Percentiles rank a stretch among this genome's conserved stretches.
Conservation (phyloP, 2,797 vertebrate species). For the Thripadectes ignobilis region DNA sequence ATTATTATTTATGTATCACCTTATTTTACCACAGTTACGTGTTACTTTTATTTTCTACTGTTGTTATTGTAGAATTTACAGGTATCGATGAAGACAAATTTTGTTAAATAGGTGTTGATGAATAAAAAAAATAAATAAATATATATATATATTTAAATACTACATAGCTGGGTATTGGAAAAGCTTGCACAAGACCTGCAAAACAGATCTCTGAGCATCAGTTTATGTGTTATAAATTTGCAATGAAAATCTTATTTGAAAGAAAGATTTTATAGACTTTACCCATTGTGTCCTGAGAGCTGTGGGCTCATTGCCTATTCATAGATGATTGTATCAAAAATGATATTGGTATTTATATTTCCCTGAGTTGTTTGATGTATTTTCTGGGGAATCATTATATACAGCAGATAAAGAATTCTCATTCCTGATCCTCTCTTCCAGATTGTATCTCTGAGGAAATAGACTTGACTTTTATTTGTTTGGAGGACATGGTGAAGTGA, state of each 20-base stretch:
- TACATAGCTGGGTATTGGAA: neutral
- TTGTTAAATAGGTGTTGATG: neutral
- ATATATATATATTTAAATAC: neutral
- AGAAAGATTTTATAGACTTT: neutral
- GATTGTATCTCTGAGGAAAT: neutral
- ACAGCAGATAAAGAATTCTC: neutral
- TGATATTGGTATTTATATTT: slow-evolving; percentile 1
- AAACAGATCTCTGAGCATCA: neutral
- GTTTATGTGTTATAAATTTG: neutral
- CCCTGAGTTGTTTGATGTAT: neutral
- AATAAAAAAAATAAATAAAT: neutral
- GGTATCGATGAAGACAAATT: neutral
- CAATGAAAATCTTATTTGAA: neutral
- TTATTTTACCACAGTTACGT: neutral
- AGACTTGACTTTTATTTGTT: neutral
- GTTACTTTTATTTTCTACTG: neutral
- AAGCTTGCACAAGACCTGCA: neutral
- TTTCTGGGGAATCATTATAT: neutral
- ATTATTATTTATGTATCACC: neutral
- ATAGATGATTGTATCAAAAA: slow-evolving; percentile 18
- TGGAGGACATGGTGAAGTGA: neutral
- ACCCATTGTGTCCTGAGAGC: neutral
- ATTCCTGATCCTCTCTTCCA: neutral
- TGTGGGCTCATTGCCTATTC: neutral
- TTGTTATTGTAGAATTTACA: neutral